A percentile compares a stretch with the other conserved stretches of the same genome.
Evolutionary conservation across 1,140 invertebrate genomes (phyloP).

Genomic region (Drosophila athabasca): DNA sequence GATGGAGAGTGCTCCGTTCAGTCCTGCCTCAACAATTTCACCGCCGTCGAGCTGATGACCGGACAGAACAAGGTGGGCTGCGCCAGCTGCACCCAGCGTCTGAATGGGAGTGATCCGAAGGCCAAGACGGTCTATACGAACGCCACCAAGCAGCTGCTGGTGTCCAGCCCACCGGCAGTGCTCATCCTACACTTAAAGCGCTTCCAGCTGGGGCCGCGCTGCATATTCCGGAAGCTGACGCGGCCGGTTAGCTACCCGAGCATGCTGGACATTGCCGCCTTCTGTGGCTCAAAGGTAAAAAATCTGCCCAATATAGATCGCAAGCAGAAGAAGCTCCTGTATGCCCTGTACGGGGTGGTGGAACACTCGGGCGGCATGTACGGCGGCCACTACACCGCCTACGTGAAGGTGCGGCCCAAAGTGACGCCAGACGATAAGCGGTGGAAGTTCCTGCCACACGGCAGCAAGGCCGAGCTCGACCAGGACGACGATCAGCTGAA

Average conservation of each 20-base stretch:
- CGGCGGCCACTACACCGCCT: slow-evolving; percentile 98
- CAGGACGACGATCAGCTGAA: slow-evolving; percentile 77
- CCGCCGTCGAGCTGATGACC: slow-evolving; percentile 92
- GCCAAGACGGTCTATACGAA: slow-evolving; percentile 93
- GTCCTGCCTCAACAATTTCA: slow-evolving; percentile 96
- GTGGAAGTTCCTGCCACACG: slow-evolving; percentile 88
- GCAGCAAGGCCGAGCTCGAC: slow-evolving; percentile 84
- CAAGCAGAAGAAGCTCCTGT: slow-evolving; percentile 89
- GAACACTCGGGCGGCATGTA: slow-evolving; percentile 95
- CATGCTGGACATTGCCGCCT: slow-evolving; percentile 94
- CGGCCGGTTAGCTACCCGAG: slow-evolving; percentile 95
- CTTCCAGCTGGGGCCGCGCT: slow-evolving; percentile 88
- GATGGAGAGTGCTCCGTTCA: slow-evolving; percentile 92
- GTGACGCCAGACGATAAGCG: slow-evolving; percentile 86
- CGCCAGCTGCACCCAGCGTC: slow-evolving; percentile 92
- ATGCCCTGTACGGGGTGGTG: slow-evolving; percentile 97
- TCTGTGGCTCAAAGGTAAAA: slow-evolving; percentile 92
- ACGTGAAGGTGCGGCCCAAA: slow-evolving; percentile 89
- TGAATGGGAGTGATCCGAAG: slow-evolving; percentile 85
- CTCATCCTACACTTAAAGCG: slow-evolving; percentile 97
- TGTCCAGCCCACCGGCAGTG: slow-evolving; percentile 95
- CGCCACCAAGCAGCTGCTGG: slow-evolving; percentile 95
- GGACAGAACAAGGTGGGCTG: slow-evolving; percentile 97
- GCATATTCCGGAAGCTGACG: slow-evolving; percentile 90
- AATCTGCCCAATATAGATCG: slow-evolving; percentile 86